Evolutionary conservation across 2,888 invertebrate genomes (phyloP).

Genomic region (Hybos culiciformis): DNA sequence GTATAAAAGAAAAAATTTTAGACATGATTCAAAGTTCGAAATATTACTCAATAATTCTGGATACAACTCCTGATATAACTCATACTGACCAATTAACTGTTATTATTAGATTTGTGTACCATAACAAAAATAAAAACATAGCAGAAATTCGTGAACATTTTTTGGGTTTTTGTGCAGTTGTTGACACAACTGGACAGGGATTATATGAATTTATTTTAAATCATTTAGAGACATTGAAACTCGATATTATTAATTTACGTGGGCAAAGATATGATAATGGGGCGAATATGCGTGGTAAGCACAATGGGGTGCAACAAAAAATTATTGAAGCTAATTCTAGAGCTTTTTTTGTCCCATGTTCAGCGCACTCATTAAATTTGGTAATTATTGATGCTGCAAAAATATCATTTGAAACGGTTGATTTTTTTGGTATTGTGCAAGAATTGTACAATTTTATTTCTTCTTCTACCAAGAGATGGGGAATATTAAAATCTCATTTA

Average conservation of each 20-base stretch:
- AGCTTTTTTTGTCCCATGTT: constrained; percentile 21
- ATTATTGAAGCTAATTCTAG: constrained; percentile 16
- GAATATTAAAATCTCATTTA: constrained; percentile 7
- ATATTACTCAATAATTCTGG: constrained; percentile 2
- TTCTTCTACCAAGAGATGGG: constrained; percentile 16
- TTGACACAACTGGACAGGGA: constrained; percentile 3
- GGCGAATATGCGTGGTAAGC: constrained; percentile 19
- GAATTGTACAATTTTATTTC: constrained; percentile 19
- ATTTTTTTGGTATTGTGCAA: constrained; percentile 18
- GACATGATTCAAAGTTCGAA: neutral
- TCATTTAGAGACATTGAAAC: neutral
- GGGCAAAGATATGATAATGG: constrained; percentile 21
- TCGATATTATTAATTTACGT: neutral
- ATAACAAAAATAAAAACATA: neutral
- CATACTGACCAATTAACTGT: constrained; percentile 1
- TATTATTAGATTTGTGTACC: neutral
- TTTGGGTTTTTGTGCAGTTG: constrained; percentile 1
- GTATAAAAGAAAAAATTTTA: neutral
- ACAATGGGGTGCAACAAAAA: constrained; percentile 18
- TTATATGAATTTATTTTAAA: constrained; percentile 8
- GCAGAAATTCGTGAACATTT: constrained; percentile 3
- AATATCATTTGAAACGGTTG: constrained; percentile 11
- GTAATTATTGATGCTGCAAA: constrained; percentile 22
- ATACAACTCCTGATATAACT: neutral
- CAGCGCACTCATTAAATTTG: constrained; percentile 19